Evolutionary conservation across 2,113 vertebrate genomes (phyloP).

Genomic region (Chaetodon auriga): DNA sequence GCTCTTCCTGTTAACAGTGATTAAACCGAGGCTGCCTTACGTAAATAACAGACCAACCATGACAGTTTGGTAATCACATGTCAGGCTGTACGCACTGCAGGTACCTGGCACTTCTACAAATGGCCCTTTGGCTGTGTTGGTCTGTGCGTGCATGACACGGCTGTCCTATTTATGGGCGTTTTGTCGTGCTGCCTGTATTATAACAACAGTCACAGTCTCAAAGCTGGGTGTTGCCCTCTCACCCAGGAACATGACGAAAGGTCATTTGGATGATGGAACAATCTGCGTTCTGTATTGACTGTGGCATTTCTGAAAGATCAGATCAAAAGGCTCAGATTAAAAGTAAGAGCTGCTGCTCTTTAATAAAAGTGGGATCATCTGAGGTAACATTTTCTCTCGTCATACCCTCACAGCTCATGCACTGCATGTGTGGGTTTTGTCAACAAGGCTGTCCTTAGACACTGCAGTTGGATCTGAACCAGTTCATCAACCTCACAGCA

Average conservation of each 20-base stretch:
- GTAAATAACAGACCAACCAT: constrained; percentile 32
- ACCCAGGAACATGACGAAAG: constrained; percentile 18
- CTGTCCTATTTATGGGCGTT: constrained; percentile 51
- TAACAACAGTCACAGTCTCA: constrained; percentile 38
- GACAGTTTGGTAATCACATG: constrained; percentile 54
- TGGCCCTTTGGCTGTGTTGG: constrained; percentile 30
- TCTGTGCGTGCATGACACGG: constrained; percentile 14
- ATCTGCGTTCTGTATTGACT: constrained; percentile 3
- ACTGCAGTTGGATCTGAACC: constrained; percentile 24
- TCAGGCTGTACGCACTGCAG: constrained; percentile 46
- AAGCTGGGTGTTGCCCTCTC: constrained; percentile 25
- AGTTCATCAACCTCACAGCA: constrained; percentile 18
- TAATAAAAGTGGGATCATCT: not conserved
- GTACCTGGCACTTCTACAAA: constrained; percentile 36
- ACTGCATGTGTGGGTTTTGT: constrained; percentile 22
- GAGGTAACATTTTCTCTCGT: constrained; percentile 9
- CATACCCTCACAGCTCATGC: not conserved
- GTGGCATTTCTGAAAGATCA: constrained; percentile 40
- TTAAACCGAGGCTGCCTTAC: constrained; percentile 18
- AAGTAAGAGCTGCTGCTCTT: not conserved
- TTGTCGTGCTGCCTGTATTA: constrained; percentile 26
- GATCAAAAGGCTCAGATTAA: constrained; percentile 13
- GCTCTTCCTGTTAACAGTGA: constrained; percentile 48
- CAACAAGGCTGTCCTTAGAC: not conserved
- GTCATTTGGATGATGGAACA: constrained; percentile 35